A percentile compares a stretch with the other conserved stretches of the same genome.
These are phyloP conservation scores for Drosophila mauritiana DNA, from an alignment of 1,140 invertebrate species.

Conservation along the genomic window DNA sequence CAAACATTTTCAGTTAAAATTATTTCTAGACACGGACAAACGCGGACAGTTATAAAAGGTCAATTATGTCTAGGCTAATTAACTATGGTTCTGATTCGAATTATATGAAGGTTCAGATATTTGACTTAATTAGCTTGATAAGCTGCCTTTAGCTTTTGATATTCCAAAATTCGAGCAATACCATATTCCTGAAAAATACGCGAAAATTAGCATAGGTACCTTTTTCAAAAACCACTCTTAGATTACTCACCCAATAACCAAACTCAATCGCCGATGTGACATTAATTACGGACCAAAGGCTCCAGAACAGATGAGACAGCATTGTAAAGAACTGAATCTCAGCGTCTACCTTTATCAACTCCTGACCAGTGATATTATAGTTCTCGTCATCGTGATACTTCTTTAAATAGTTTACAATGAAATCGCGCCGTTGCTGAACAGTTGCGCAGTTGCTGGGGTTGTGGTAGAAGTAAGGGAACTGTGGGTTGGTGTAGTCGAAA, in stretches of 20 bases:
- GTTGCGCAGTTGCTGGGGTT: conserved; percentile 89
- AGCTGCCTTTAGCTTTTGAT: conserved; percentile 59
- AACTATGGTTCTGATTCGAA: conserved; percentile 67
- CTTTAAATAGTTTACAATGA: conserved; percentile 71
- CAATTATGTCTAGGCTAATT: conserved; percentile 61
- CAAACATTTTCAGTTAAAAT: conserved; percentile 1
- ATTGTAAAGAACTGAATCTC: conserved; percentile 94
- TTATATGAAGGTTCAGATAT: conserved; percentile 54
- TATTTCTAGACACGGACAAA: neutral
- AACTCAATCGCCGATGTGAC: conserved; percentile 95
- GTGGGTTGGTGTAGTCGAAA: conserved; percentile 93
- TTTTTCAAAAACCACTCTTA: neutral
- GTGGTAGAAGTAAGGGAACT: conserved; percentile 92
- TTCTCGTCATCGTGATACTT: conserved; percentile 62
- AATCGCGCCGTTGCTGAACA: conserved; percentile 89
- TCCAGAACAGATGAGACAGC: conserved; percentile 97
- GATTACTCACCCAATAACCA: conserved; percentile 94
- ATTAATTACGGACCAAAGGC: conserved; percentile 95
- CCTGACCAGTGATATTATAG: conserved; percentile 61
- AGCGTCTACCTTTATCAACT: conserved; percentile 67
- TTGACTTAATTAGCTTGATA: conserved; percentile 52
- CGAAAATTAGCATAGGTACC: neutral
- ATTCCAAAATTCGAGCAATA: conserved; percentile 68
- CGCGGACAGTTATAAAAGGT: conserved; percentile 9
- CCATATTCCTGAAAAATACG: conserved; percentile 60